Conservation (phyloP, 1,140 invertebrate genomes). For the Platyscapa corneri region DNA sequence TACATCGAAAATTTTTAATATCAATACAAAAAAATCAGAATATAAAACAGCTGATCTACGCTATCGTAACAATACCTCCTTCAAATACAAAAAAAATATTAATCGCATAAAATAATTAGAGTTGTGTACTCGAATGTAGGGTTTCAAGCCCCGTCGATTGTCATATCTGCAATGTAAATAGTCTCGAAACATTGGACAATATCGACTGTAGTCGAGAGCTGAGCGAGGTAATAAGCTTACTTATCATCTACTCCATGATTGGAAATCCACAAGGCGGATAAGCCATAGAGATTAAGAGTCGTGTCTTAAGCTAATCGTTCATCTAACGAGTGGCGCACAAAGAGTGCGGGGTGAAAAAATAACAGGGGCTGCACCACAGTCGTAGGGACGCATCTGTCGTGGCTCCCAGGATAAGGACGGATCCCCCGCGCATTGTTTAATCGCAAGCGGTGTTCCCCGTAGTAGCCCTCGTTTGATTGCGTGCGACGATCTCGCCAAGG, state of each 20-base stretch:
- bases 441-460: background rate
- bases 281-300: constrained; percentile 10
- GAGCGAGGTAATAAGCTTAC: background rate
- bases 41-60: too few relatives aligned
- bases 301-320: constrained; percentile 13
- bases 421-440: background rate
- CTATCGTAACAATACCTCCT: too few relatives aligned
- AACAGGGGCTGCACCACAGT: background rate
- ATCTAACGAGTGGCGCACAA: background rate
- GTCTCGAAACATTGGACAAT: background rate
- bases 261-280: background rate
- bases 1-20: too few relatives aligned
- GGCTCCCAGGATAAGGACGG: background rate
- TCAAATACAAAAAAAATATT: too few relatives aligned
- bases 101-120: too few relatives aligned
- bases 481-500: background rate
- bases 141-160: background rate
- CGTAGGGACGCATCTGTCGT: constrained; percentile 2
- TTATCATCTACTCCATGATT: background rate
- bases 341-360: background rate
- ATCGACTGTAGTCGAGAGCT: background rate
- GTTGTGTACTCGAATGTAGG: background rate
- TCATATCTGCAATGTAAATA: background rate
- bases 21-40: too few relatives aligned
- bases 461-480: background rate